phyloP scores from a whole-genome alignment of 1,140 invertebrate species.

The Microplitis demolitor region DNA sequence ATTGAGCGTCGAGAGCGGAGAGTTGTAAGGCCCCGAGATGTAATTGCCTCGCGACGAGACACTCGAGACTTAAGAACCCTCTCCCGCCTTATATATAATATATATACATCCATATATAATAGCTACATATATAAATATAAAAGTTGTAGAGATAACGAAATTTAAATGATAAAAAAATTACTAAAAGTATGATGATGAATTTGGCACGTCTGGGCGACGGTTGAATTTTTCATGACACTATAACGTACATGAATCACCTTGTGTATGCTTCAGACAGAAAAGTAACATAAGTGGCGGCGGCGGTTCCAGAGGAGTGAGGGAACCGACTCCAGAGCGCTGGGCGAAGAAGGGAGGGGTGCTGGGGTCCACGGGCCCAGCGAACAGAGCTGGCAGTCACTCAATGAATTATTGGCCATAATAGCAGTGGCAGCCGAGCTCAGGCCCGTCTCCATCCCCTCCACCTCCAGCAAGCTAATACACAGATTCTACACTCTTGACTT shows the following conservation, averaged over 20 bases:
- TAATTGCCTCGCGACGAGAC: not conserved
- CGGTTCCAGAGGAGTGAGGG: not conserved
- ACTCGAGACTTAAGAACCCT: no score
- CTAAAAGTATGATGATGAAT: constrained; percentile 16
- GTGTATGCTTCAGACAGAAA: not conserved
- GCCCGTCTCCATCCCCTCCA: not conserved
- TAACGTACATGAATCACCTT: constrained; percentile 4
- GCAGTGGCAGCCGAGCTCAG: constrained; percentile 31
- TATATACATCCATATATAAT: no score
- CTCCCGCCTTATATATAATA: no score
- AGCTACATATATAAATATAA: constrained; percentile 1
- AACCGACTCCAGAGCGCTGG: not conserved
- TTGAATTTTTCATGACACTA: constrained; percentile 34
- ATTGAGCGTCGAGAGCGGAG: constrained; percentile 3
- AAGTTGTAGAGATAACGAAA: not conserved
- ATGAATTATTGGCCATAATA: constrained; percentile 42
- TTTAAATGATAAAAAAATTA: not conserved
- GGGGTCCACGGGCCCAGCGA: not conserved
- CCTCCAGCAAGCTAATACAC: not conserved
- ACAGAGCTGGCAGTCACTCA: constrained; percentile 36
- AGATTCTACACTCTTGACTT: no score
- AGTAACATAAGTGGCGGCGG: constrained; percentile 12
- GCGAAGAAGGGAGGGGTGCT: not conserved
- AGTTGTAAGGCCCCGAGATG: not conserved
- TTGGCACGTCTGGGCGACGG: constrained; percentile 16